A percentile compares a stretch with the other conserved stretches of the same genome.
These are phyloP conservation scores for Chionomys nivalis DNA, from an alignment of 2,113 vertebrate genomes.

Conservation along the genomic window DNA sequence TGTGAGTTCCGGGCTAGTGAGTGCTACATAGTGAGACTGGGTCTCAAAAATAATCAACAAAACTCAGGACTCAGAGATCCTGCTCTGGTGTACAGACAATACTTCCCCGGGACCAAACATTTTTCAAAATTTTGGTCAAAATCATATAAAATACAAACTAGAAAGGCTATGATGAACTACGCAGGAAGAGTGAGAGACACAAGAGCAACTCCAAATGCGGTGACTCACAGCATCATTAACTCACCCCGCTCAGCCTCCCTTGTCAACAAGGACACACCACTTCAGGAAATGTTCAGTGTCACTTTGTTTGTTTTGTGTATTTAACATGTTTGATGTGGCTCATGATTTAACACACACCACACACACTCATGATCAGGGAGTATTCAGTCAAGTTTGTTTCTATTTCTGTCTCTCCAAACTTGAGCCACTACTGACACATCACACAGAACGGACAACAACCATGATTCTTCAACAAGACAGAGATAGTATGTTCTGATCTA, in stretches of 20 bases:
- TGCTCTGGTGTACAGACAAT: background rate
- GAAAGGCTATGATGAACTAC: background rate
- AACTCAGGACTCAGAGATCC: background rate
- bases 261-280: slow-evolving; percentile 15
- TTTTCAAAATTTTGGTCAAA: slow-evolving; percentile 32
- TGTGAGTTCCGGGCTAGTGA: background rate
- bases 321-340: background rate
- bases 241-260: slow-evolving; percentile 3
- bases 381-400: background rate
- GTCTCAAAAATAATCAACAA: background rate
- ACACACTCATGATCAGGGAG: background rate
- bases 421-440: background rate
- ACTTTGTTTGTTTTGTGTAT: background rate
- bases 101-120: background rate
- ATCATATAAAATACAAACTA: slow-evolving; percentile 34
- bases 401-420: background rate
- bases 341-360: background rate
- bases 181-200: background rate
- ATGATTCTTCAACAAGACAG: background rate
- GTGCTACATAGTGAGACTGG: background rate
- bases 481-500: background rate
- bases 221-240: slow-evolving; percentile 3
- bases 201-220: slow-evolving; percentile 25
- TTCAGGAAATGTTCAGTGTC: slow-evolving; percentile 16
- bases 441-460: background rate